Base-by-base conservation (phyloP, 2,888 invertebrate species). In the Drymonia ruficornis region DNA sequence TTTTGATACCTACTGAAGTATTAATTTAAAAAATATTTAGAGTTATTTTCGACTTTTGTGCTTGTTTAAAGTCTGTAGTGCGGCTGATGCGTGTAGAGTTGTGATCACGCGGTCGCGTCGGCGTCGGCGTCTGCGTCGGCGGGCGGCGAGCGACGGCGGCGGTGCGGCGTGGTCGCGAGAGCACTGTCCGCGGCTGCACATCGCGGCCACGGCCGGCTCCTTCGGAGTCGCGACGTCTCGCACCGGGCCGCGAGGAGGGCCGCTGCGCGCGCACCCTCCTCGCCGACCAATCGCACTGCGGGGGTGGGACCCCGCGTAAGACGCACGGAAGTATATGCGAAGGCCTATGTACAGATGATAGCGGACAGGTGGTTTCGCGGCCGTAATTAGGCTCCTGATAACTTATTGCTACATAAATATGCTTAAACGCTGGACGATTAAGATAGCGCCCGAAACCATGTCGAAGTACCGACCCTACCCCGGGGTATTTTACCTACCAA, bases 281-380 rank as follows among this genome's bases (percentile, higher is more conserved):
- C 78, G 65, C 66, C 79, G 65, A 81, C 92, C 92, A 91, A 91
- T 91, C 75, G 81, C 83, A 49, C 82, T 65, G 57, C 71, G 84
- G 88, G 91, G 92, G 92, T 81, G 90, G 91, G 83, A 70, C 91
- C 87, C 74, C 86, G 86, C 87, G 83, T 90, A 92, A 92, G 92
- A 92, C 90, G 91, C 83, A 86, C 88, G 90, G 88, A 91, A 92
- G 92, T 91, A 91, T 91, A 91, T 92, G 92, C 90, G 89, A 85
- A 91, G 90, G 92, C 92, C 92, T 92, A 92, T 92, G 91, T 92
- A 92, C 92, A 87, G 88, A 83, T 86, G 87, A 87, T 87, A 89
- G 89, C 91, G 91, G 91, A 92, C 92, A 92, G 92, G 92, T 91
- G 92, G 91, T 91, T 91, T 89, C 91, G 88, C 84, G 84, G 82